These are phyloP conservation scores for Columba guinea DNA, from an alignment of 2,797 vertebrate species.

Conservation along the genomic window DNA sequence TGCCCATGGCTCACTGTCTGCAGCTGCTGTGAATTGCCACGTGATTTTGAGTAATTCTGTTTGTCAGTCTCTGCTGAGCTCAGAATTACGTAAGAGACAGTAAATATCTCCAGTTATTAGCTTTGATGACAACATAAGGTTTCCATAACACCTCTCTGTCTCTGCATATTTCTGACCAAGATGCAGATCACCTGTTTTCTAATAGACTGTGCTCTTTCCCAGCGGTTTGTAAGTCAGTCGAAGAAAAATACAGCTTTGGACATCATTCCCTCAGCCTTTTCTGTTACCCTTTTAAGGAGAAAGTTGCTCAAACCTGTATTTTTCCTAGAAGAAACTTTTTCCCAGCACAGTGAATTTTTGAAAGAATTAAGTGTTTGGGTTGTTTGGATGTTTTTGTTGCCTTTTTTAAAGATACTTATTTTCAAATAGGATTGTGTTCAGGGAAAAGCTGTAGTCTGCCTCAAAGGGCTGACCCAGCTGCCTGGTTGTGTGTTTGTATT, in stretches of 20 bases:
- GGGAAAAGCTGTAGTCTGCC: neutral
- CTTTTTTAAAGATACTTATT: neutral
- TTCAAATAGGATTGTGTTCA: neutral
- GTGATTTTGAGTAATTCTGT: neutral
- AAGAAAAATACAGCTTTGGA: neutral
- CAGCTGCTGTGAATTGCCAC: neutral
- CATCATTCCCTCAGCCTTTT: neutral
- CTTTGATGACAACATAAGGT: neutral
- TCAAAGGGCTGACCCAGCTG: neutral
- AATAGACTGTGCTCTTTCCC: neutral
- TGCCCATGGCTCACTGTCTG: neutral
- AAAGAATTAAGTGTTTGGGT: neutral
- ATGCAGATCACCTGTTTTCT: neutral
- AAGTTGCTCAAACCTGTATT: neutral
- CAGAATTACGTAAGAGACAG: neutral
- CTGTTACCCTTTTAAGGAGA: neutral
- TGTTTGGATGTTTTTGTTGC: neutral
- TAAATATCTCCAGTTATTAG: neutral
- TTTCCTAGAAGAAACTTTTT: neutral
- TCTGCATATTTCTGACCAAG: neutral
- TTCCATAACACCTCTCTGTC: neutral
- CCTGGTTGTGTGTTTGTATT: rapidly evolving
- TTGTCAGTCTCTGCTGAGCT: neutral
- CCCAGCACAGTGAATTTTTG: neutral
- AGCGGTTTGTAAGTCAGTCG: neutral